These are phyloP conservation scores for Sciurus vulgaris DNA, from an alignment of 2,797 vertebrate species.

Conservation along the genomic window DNA sequence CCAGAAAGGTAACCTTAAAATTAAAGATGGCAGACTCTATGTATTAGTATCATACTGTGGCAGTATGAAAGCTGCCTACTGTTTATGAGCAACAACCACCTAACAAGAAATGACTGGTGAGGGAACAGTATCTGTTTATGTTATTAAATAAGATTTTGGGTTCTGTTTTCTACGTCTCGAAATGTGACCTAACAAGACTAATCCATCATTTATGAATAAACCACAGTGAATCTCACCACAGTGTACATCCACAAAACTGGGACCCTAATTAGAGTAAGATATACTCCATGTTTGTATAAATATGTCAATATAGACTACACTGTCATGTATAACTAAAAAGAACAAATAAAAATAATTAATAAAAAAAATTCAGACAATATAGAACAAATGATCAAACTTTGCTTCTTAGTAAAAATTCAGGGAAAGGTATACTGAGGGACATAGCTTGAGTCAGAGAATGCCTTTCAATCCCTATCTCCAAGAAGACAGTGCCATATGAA, in stretches of 20 bases:
- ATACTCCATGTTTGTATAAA: no score
- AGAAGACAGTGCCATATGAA: not conserved
- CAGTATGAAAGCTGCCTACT: not conserved
- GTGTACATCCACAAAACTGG: no score
- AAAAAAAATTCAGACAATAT: not conserved
- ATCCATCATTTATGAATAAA: not conserved
- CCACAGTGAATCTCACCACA: no score
- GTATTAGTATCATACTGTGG: not conserved
- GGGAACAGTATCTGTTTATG: not conserved
- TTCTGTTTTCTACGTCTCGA: not conserved
- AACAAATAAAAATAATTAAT: not conserved
- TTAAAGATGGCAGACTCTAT: not conserved
- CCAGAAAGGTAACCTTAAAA: not conserved
- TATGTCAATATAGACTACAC: no score
- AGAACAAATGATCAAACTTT: not conserved
- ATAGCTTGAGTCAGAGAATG: not conserved
- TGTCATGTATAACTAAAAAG: no score
- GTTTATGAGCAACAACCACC: no score
- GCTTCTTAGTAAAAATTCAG: not conserved
- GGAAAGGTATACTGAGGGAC: not conserved
- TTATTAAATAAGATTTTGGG: not conserved
- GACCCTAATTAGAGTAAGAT: no score
- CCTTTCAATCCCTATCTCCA: rapidly evolving
- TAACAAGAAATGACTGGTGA: not conserved
- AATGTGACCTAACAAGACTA: not conserved